Conservation (phyloP, 2,888 invertebrate species). For the Arge pagana region DNA sequence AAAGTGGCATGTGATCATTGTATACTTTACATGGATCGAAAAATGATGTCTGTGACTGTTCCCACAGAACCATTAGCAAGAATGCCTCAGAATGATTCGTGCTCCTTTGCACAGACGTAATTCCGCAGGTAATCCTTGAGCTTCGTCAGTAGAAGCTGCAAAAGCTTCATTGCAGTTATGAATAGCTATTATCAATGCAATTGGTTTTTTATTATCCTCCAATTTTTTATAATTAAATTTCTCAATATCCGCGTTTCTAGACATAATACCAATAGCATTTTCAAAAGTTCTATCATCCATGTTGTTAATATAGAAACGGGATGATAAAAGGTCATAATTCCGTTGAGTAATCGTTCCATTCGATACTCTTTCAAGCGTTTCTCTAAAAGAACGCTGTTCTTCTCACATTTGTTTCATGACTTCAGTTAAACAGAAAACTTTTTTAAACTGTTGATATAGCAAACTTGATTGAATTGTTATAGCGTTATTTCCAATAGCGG, state of each 20-base stretch:
- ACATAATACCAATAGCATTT: slow-evolving; percentile 4
- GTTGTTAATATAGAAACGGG: slow-evolving; percentile 6
- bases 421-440: slow-evolving; percentile 10
- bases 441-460: slow-evolving; percentile 7
- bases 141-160: slow-evolving; percentile 9
- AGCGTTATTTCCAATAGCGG: slow-evolving; percentile 16
- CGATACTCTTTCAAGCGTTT: slow-evolving; percentile 9
- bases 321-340: slow-evolving; percentile 10
- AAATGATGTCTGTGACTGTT: slow-evolving; percentile 15
- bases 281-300: slow-evolving; percentile 9
- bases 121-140: slow-evolving; percentile 16
- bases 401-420: slow-evolving; percentile 8
- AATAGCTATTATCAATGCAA: slow-evolving; percentile 9
- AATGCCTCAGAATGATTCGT: slow-evolving; percentile 5
- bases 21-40: slow-evolving; percentile 2
- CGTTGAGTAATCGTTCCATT: slow-evolving; percentile 8
- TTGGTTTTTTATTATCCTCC: slow-evolving; percentile 9
- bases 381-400: slow-evolving; percentile 10
- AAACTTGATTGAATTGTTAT: slow-evolving; percentile 21
- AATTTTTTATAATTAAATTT: slow-evolving; percentile 10
- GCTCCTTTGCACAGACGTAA: slow-evolving; percentile 9
- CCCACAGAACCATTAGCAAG: slow-evolving; percentile 17
- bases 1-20: slow-evolving; percentile 16
- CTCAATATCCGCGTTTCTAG: slow-evolving; percentile 2
- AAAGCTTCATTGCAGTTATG: slow-evolving; percentile 5